phyloP scores from a whole-genome alignment of 1,140 invertebrate genomes.

The Chrysoperla carnea region DNA sequence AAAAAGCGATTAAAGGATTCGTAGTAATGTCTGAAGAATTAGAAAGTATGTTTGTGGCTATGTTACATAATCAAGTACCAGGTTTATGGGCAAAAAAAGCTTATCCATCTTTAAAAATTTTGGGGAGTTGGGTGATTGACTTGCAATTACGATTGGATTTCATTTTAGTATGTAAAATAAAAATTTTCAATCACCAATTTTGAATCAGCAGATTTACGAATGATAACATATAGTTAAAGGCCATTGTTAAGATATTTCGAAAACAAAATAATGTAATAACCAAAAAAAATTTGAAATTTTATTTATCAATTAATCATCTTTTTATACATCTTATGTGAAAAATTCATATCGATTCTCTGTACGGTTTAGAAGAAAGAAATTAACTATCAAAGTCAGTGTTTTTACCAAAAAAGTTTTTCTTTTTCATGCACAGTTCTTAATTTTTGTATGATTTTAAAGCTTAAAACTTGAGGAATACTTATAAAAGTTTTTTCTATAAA shows the following conservation, averaged over 20 bases:
- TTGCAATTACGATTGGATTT: constrained; percentile 60
- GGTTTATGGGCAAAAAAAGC: constrained; percentile 61
- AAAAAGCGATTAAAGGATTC: constrained; percentile 72
- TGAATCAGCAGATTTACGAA: not conserved
- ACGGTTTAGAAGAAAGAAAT: no score
- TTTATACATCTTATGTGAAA: no score
- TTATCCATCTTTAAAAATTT: constrained; percentile 71
- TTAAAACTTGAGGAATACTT: no score
- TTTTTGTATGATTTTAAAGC: no score
- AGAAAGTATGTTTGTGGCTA: constrained; percentile 59
- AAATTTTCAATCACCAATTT: not conserved
- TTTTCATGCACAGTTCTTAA: no score
- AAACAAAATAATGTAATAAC: constrained; percentile 4
- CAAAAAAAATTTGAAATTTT: no score
- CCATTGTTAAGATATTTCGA: not conserved
- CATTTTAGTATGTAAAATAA: constrained; percentile 29
- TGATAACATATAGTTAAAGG: not conserved
- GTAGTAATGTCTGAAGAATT: constrained; percentile 77
- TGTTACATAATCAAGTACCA: constrained; percentile 65
- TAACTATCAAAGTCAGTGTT: no score
- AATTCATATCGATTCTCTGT: no score
- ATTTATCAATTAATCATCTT: no score
- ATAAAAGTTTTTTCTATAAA: no score
- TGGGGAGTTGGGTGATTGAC: constrained; percentile 70
- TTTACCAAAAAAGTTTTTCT: no score